Evolutionary conservation across 2,797 vertebrate species (phyloP).

Genomic region (Glossophaga mutica): DNA sequence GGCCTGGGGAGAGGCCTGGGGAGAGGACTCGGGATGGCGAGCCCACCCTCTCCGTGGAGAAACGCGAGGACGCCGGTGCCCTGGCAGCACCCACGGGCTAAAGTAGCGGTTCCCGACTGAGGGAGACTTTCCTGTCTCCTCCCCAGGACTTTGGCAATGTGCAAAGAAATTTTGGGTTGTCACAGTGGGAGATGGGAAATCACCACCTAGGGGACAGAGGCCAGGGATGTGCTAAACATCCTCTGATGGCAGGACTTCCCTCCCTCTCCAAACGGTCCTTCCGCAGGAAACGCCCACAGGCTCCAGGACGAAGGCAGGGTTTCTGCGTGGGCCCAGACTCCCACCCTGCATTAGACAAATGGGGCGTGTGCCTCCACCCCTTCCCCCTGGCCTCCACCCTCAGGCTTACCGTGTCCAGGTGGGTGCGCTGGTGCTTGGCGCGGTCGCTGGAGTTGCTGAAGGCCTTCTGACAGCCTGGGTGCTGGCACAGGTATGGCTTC

Average conservation of each 20-base stretch:
- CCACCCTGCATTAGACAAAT: fast-evolving
- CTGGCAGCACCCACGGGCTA: background rate
- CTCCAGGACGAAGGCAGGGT: background rate
- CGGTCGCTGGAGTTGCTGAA: slow-evolving; percentile 99
- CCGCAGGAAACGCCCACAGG: background rate
- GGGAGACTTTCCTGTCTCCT: background rate
- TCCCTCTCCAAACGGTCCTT: background rate
- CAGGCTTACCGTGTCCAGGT: slow-evolving; percentile 95
- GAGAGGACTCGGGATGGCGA: background rate
- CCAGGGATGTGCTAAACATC: background rate
- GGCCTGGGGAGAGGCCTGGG: background rate
- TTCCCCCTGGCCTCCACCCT: background rate
- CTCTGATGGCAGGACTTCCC: background rate
- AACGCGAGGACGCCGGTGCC: background rate
- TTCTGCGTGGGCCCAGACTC: background rate
- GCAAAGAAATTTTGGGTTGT: background rate
- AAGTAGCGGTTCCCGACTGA: background rate
- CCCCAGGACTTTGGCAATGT: background rate
- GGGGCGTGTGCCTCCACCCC: background rate
- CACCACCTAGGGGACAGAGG: background rate
- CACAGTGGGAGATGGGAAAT: background rate
- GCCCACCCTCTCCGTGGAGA: background rate
- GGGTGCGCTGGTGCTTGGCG: slow-evolving; percentile 98
- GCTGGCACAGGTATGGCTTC: slow-evolving; percentile 98
- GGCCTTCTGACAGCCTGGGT: slow-evolving; percentile 98